These are phyloP conservation scores for Esox lucius DNA, from an alignment of 2,797 vertebrate species.

Conservation along the genomic window DNA sequence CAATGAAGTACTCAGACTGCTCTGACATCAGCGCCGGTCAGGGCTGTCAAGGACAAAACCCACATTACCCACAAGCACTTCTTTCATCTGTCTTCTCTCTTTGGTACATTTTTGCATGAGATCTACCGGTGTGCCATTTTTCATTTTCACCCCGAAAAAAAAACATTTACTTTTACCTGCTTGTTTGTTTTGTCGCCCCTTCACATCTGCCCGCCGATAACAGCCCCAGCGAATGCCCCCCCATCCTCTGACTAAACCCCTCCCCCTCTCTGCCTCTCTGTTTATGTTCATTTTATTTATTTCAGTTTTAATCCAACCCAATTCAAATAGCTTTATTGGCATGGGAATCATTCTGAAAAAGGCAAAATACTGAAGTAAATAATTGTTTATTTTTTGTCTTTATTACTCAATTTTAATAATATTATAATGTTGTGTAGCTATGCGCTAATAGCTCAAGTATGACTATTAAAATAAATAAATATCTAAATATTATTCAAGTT, in stretches of 20 bases:
- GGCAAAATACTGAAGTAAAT: too few species aligned
- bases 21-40: neutral
- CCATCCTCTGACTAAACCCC: conserved; percentile 28
- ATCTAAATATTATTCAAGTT: too few species aligned
- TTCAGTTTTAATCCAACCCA: conserved; percentile 16
- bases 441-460: too few species aligned
- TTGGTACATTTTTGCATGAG: conserved; percentile 18
- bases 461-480: too few species aligned
- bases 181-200: neutral
- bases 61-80: too few species aligned
- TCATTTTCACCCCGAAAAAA: too few species aligned
- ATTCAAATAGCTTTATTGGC: too few species aligned
- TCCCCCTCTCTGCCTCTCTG: conserved; percentile 40
- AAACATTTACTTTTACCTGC: neutral
- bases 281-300: conserved; percentile 59
- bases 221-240: conserved; percentile 31
- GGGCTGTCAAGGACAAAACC: neutral
- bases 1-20: neutral
- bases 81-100: conserved; percentile 17
- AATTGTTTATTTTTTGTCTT: too few species aligned
- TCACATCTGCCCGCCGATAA: neutral
- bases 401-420: too few species aligned
- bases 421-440: too few species aligned
- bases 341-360: too few species aligned
- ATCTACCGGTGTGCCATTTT: too few species aligned